phyloP scores from a whole-genome alignment of 2,113 vertebrate genomes.

The Phalacrocorax carbo region DNA sequence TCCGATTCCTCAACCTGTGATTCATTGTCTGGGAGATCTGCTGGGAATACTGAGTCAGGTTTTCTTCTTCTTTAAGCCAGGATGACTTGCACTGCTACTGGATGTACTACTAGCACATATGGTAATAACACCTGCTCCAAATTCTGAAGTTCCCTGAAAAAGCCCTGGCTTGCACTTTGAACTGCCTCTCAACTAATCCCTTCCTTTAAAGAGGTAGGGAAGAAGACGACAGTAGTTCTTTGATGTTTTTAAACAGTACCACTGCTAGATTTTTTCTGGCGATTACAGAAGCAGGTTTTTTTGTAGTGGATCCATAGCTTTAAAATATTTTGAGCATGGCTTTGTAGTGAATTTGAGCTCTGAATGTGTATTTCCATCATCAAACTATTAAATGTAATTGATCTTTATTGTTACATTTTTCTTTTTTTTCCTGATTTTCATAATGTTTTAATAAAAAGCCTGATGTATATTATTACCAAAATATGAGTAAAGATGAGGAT shows the following conservation, averaged over 20 bases:
- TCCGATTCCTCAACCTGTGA: not conserved
- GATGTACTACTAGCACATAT: constrained; percentile 48
- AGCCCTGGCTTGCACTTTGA: constrained; percentile 58
- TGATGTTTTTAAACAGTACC: constrained; percentile 59
- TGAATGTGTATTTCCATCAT: constrained; percentile 2
- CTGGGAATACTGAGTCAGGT: constrained; percentile 55
- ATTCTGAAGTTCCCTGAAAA: constrained; percentile 49
- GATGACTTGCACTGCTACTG: constrained; percentile 53
- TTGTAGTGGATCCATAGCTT: not conserved
- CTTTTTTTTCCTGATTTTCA: not conserved
- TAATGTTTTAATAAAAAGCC: not conserved
- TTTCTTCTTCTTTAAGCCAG: constrained; percentile 53
- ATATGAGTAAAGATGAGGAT: not conserved
- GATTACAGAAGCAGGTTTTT: not conserved
- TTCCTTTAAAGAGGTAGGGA: constrained; percentile 46
- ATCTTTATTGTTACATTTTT: not conserved
- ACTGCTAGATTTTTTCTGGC: not conserved
- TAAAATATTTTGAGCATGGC: not conserved
- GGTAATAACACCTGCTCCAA: constrained; percentile 60
- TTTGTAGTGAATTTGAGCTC: constrained; percentile 17
- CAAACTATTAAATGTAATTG: constrained; percentile 3
- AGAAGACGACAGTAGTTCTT: constrained; percentile 20
- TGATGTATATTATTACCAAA: constrained; percentile 1
- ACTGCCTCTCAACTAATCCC: constrained; percentile 57
- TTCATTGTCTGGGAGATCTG: constrained; percentile 35